These are phyloP conservation scores for Centropus bengalensis DNA, from an alignment of 2,113 vertebrate species.

Conservation along the genomic window DNA sequence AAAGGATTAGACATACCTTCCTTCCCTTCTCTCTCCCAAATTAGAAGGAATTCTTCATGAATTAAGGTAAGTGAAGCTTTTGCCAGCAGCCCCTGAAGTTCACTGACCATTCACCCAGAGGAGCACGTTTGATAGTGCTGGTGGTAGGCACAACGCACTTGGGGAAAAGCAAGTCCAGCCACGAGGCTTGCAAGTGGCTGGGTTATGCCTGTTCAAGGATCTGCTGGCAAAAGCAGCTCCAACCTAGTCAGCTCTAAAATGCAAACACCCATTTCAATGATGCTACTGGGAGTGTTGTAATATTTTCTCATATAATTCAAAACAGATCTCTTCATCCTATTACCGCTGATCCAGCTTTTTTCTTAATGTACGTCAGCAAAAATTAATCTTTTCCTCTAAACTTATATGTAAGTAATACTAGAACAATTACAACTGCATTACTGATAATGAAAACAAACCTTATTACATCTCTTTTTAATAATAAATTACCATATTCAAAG, in stretches of 20 bases:
- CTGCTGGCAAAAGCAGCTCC: neutral
- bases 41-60: neutral
- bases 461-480: neutral
- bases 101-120: rapidly evolving
- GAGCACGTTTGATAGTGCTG: rapidly evolving
- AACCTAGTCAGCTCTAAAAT: neutral
- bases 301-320: neutral
- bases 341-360: constrained; percentile 12
- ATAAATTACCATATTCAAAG: neutral
- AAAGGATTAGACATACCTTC: neutral
- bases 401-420: neutral
- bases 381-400: constrained; percentile 10
- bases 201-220: neutral
- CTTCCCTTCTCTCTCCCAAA: neutral
- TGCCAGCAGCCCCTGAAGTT: rapidly evolving
- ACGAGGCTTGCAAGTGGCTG: rapidly evolving
- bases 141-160: neutral
- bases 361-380: neutral
- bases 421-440: neutral
- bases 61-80: neutral
- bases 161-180: neutral
- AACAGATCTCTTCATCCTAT: constrained; percentile 6
- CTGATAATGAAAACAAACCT: neutral
- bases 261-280: neutral
- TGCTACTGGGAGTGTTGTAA: neutral